Base-by-base conservation (phyloP, 2,888 invertebrate species). In the Lamellibrachia satsuma region DNA sequence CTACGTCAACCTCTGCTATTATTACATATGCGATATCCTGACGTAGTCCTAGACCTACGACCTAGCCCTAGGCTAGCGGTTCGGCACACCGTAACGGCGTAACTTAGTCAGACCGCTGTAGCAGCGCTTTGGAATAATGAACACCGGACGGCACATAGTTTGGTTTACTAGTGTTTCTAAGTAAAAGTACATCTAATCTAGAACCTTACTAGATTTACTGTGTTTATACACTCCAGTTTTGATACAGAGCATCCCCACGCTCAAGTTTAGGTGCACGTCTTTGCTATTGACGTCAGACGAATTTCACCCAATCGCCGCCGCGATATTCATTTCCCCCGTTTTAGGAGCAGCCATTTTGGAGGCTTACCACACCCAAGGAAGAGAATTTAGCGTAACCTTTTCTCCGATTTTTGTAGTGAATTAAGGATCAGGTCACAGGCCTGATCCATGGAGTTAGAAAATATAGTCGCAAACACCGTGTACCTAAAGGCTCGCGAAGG, bases 401-500 rank as follows among this genome's bases (percentile, higher is more conserved):
- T 75, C 75, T 75, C 75, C 75, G 75, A 75, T 75, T 75, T 75
- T 91, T 52, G 51, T 27, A 55, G 90, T 90, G 52, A 22, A 92
- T 39, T 51, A 92, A 92, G 93, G 91, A 92, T 91, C 91, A 92
- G 15, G 91, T 91, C 52, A 39, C 90, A 15, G 90, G 92, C 92
- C 75, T 75, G 75, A 75, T 75, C 92, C 60, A 96, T 96, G 96
- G 96, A 96, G 95, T 95, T 96, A 94, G 96, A 96, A 95, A 96
- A 96, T 95, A 96, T 96, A 92, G 96, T 96, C 94, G 96, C 96
- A 94, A 96, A 96, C 94, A 96, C 96, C 92, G 96, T 96, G 93
- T 96, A 96, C 94, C 94, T 96, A 93, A 96, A 96, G 95, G 96
- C 96, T 93, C 95, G 96, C 93, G 96, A 96, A 96, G 96, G 96